Conservation (phyloP, 2,113 vertebrate genomes). For the Gracilinanus agilis region DNA sequence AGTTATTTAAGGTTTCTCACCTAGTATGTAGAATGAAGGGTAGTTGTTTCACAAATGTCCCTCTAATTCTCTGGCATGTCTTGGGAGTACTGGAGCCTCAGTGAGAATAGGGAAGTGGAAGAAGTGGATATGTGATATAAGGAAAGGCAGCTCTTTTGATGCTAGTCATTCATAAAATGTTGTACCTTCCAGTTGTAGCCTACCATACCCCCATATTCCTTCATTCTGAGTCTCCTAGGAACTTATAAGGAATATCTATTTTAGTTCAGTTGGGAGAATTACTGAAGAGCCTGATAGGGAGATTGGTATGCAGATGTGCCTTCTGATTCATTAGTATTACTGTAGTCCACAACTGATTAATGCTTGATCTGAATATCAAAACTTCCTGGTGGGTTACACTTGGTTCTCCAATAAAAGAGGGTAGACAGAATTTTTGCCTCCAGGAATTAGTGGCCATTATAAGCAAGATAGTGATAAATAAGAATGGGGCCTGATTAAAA, state of each 20-base stretch:
- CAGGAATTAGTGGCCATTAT: neutral
- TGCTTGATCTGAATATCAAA: neutral
- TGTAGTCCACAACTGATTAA: neutral
- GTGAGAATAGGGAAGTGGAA: neutral
- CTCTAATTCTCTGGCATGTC: neutral
- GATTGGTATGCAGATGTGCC: neutral
- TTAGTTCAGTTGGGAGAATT: neutral
- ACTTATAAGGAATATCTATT: neutral
- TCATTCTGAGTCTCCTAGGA: neutral
- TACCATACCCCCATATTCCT: neutral
- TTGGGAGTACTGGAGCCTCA: neutral
- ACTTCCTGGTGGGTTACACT: neutral
- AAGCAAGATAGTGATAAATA: neutral
- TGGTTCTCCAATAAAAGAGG: neutral
- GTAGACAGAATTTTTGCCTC: neutral
- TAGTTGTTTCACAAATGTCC: neutral
- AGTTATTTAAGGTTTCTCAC: neutral
- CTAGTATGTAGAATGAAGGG: neutral
- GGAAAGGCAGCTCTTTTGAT: neutral
- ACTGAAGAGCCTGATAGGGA: neutral
- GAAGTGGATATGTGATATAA: neutral
- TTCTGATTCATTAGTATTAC: neutral
- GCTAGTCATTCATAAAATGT: neutral
- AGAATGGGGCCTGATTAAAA: neutral
- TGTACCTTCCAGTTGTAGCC: neutral